Evolutionary conservation across 2,797 vertebrate species (phyloP), one percentile per base, ranked within the genome.

Genomic region (Enteromius viviparus): DNA sequence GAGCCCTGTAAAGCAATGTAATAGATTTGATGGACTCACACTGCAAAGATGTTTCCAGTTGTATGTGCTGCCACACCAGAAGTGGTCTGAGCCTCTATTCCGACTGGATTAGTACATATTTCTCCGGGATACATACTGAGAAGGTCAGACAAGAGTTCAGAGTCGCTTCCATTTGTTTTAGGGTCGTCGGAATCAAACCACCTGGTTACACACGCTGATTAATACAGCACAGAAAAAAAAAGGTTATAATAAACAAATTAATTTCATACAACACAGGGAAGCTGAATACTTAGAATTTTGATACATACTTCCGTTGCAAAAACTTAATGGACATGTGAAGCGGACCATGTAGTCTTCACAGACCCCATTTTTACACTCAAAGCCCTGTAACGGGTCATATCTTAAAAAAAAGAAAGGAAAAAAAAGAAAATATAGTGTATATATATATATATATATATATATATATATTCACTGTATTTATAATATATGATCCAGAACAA

Each of bases 141-240:
- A 60, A 92, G 87, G 34, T 84, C 74, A 51, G 75, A 68, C 80
- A 91, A 81, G 40, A 92, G 51, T 66, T 92, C 92, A 5, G 15
- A 71, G 29, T 85, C 92, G 40, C 92, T 89, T 78, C 91, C 89
- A 0, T 89, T 87, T 8, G 75, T 82, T 1, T 81, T 82, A 1
- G 91, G 87, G n/a, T 90, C 68, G 11, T 92, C 90, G 0, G 66
- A 29, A 60, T 92, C 87, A 17, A 93, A 89, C 92, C 92, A 93
- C 55, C 14, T 45, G 55, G 69, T 72, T 49, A 65, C 70, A 65
- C 90, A 92, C 5, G 72, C 88, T 92, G 78, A 34, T 15, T 6
- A 78, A 34, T 15, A 11, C 42, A 34, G 19, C 14, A 37, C 26
- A 9, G 47, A 66, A 11, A 21, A 4, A 19, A 34, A 34, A 34